Conservation (phyloP, 1,140 invertebrate species). For the Drosophila malerkotliana region DNA sequence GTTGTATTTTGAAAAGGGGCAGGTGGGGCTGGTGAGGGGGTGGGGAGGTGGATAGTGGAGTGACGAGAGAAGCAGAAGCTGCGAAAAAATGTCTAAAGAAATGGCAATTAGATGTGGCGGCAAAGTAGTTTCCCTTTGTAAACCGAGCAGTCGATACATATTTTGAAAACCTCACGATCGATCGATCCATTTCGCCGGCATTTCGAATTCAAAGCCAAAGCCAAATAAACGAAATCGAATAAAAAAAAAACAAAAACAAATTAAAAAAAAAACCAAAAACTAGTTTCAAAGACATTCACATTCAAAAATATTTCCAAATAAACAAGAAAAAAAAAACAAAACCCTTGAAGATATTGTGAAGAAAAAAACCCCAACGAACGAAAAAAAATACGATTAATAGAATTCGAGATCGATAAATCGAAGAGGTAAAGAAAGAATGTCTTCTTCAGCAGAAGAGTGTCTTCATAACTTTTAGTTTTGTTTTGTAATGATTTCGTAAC, state of each 20-base stretch:
- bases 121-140: conserved; percentile 70
- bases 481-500: conserved; percentile 81
- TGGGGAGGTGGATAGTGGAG: conserved; percentile 3
- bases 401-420: conserved; percentile 1
- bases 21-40: neutral
- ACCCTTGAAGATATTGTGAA: too few relatives aligned
- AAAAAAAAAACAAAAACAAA: conserved; percentile 3
- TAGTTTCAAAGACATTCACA: neutral
- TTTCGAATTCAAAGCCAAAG: conserved; percentile 20
- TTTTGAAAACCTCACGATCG: conserved; percentile 33
- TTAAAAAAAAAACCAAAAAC: neutral
- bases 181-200: conserved; percentile 49
- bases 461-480: conserved; percentile 60
- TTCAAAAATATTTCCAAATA: neutral
- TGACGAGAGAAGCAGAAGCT: conserved; percentile 22
- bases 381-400: neutral
- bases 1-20: neutral
- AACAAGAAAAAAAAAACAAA: neutral
- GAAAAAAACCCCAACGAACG: conserved; percentile 24
- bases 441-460: conserved; percentile 9
- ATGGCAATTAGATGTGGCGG: conserved; percentile 48
- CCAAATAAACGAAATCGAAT: conserved; percentile 10
- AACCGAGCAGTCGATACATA: conserved; percentile 58
- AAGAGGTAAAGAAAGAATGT: neutral
- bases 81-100: conserved; percentile 33